A percentile compares a stretch with the other conserved stretches of the same genome.
phyloP scores from a whole-genome alignment of 2,888 invertebrate species.

The Leptodirus hochenwartii region DNA sequence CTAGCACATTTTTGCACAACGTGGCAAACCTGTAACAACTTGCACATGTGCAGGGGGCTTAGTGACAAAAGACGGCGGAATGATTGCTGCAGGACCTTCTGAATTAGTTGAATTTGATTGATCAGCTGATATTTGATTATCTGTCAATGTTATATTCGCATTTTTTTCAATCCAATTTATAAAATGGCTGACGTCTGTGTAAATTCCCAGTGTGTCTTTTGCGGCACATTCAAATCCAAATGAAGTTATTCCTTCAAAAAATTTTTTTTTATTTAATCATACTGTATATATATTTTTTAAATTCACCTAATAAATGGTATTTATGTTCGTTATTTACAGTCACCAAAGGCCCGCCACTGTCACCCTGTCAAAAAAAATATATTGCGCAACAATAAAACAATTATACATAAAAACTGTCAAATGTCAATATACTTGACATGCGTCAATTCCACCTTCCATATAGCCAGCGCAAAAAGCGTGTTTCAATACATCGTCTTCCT shows the following conservation, averaged over 20 bases:
- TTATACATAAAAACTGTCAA: too few species aligned
- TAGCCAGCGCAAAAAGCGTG: slow-evolving; percentile 34
- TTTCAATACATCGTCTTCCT: slow-evolving; percentile 15
- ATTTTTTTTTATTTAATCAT: too few species aligned
- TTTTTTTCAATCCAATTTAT: slow-evolving; percentile 32
- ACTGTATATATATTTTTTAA: too few species aligned
- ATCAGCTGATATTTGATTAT: too few species aligned
- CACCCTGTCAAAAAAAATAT: slow-evolving; percentile 34
- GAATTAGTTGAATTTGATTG: too few species aligned
- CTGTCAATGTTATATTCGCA: slow-evolving; percentile 12
- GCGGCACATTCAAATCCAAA: slow-evolving; percentile 48
- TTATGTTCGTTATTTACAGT: slow-evolving; percentile 17
- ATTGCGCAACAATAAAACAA: neutral
- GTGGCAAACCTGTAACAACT: slow-evolving; percentile 1
- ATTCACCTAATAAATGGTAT: neutral
- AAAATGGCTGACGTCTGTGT: slow-evolving; percentile 40
- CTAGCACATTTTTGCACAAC: too few species aligned
- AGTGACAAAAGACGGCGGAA: too few species aligned
- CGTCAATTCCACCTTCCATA: slow-evolving; percentile 36
- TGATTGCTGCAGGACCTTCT: too few species aligned
- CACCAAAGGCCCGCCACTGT: slow-evolving; percentile 43
- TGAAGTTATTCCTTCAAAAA: slow-evolving; percentile 41
- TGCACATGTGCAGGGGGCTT: neutral
- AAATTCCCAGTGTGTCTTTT: slow-evolving; percentile 35
- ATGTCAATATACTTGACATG: slow-evolving; percentile 36